These are phyloP conservation scores for Cichladusa arquata DNA, from an alignment of 2,113 vertebrate species.

Conservation along the genomic window DNA sequence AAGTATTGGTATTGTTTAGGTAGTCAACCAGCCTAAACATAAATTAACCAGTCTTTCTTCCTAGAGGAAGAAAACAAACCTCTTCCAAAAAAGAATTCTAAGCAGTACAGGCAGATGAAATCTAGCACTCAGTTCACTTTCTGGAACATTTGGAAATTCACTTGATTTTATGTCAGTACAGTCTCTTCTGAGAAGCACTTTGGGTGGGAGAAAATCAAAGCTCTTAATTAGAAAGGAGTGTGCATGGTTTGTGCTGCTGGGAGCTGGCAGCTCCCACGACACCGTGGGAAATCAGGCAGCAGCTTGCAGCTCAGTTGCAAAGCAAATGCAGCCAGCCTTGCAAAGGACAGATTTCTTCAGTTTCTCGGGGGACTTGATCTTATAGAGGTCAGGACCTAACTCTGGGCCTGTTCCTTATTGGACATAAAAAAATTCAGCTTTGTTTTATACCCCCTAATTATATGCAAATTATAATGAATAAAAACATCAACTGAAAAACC, in stretches of 20 bases:
- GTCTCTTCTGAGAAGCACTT: background rate
- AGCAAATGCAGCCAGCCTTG: background rate
- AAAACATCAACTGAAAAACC: background rate
- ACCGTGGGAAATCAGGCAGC: background rate
- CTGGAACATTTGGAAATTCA: background rate
- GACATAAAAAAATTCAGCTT: background rate
- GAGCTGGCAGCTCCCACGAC: no score
- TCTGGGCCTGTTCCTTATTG: background rate
- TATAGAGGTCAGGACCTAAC: rapidly evolving
- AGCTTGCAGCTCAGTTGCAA: rapidly evolving
- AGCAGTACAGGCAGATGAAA: background rate
- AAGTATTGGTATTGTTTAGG: background rate
- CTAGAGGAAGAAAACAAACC: background rate
- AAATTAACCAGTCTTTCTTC: background rate
- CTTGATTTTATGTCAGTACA: background rate
- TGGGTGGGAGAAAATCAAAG: background rate
- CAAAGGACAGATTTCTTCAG: background rate
- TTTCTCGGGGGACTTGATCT: background rate
- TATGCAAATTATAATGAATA: background rate
- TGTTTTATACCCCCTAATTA: background rate
- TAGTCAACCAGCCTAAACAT: background rate
- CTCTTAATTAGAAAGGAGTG: background rate
- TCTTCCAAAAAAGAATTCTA: background rate
- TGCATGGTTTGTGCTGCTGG: background rate
- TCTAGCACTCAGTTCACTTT: background rate